Evolutionary conservation across 2,113 vertebrate species (phyloP), one percentile per base, ranked within the genome.

Genomic region (Hippocampus zosterae): DNA sequence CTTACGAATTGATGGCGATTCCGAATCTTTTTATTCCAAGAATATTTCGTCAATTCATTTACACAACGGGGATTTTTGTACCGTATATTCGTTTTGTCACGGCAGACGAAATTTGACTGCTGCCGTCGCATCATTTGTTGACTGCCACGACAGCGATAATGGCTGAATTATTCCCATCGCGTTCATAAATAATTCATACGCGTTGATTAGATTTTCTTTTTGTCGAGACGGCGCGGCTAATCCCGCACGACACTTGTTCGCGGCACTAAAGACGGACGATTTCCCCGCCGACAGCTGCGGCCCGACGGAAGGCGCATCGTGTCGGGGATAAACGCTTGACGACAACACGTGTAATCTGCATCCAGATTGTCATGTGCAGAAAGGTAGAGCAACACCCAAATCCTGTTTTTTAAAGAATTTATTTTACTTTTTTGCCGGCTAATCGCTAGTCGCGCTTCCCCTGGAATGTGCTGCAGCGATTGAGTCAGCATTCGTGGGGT

Each of bases 341-440:
- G 21, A 42, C 68, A 78, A 85, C 68, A 77, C 37, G 27, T 79
- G 75, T 82, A 84, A 89, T 88, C 79, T 84, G 79, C 21, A 50
- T 37, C 40, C 64, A 67, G 70, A 80, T 82, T 80, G 50, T 73
- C 72, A 78, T 81, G 81, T 84, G 73, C 74, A 77, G 72, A 37
- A 37, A 80, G 57, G 76, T 82, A 71, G 21, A 70, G 72, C 52
- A 10, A 70, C 61, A 7, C 76, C 74, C 61, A 82, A 72, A 78
- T 75, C 73, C 69, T 3, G 3, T 53, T 55, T 66, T 33, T 33
- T 5, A 33, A 33, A 33, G 5, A 33, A 33, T 33, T 33, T 2
- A 29, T 33, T 33, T 33, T 33, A 33, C 29, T 33, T 33, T 33
- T 48, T 5, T 48, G 46, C 5, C 46, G 16, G 46, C 46, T 50